Conservation (phyloP, 2,113 vertebrate genomes). For the Leucopternis melanops region DNA sequence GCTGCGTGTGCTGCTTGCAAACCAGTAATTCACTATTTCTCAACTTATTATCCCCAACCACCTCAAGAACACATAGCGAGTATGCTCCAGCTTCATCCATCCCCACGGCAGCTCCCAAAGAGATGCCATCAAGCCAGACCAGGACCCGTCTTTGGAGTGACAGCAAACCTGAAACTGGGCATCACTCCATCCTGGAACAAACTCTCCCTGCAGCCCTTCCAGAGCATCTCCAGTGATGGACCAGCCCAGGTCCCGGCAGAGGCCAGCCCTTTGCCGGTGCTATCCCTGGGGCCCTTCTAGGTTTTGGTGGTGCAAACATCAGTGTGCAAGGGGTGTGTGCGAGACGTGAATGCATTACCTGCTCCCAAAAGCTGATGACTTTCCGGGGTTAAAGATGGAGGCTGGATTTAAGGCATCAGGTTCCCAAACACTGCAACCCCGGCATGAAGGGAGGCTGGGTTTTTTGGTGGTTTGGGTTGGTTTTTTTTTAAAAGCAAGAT, state of each 20-base stretch:
- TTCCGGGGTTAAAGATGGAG: not conserved
- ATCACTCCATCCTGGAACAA: not conserved
- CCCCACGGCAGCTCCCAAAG: not conserved
- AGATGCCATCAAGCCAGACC: not conserved
- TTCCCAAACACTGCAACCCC: conserved; percentile 62
- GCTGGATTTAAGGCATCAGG: not conserved
- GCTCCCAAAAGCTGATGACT: not conserved
- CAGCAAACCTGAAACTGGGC: not conserved
- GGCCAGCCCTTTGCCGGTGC: fast-evolving
- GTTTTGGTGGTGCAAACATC: not conserved
- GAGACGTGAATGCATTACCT: not conserved
- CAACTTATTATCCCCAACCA: not conserved
- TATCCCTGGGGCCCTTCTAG: not conserved
- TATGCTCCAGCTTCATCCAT: not conserved
- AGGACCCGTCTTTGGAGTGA: not conserved
- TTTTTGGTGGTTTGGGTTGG: not conserved
- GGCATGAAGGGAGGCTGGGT: not conserved
- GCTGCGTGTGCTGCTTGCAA: not conserved
- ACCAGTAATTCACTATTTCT: not conserved
- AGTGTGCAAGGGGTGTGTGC: not conserved
- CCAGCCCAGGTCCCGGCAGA: not conserved
- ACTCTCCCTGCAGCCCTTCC: not conserved
- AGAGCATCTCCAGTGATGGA: not conserved
- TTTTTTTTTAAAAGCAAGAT: conserved; percentile 61
- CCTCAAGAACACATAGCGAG: not conserved